Evolutionary conservation across 2,113 vertebrate genomes (phyloP), one percentile per base, ranked within the genome.

Genomic region (Aplodontia rufa): DNA sequence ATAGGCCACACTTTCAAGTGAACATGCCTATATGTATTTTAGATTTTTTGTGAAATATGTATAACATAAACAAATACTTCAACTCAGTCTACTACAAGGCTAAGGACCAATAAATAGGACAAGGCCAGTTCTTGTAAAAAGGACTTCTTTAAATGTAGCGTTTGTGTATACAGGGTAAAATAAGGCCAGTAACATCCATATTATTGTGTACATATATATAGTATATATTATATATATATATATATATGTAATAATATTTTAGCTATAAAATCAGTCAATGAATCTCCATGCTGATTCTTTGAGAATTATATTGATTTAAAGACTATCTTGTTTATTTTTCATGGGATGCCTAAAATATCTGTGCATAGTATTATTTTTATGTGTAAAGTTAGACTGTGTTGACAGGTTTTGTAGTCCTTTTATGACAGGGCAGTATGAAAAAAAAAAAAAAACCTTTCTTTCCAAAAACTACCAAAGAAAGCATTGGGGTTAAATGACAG

Each of bases 401-500:
- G 98, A 98, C 97, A 94, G 96, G 97, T 98, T 97, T 97, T 84
- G 5, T 96, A 98, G 96, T 90, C 96, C 76, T 98, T 98, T 97
- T 96, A 4, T 98, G 96, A 98, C 94, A 98, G 91, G 94, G 88
- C 90, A 96, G 83, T 94, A 87, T 90, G 28, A 60, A 60, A 60
- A 58, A 58, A 58, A 60, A 26, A 60, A 60, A 97, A 98, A 97
- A 97, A 84, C 84, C 55, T 95, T 98, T 97, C 97, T 95, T 97
- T 97, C 95, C 96, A 26, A 17, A 96, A 92, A 90, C 95, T 97
- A 93, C 97, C 11, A 62, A 97, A 97, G 98, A 98, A 98, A 98
- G 97, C 96, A 49, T 53, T 78, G 92, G 93, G 97, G 98, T 98
- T 98, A 98, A 98, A 98, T 98, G 98, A 98, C 97, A 97, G 94